Conservation (phyloP, 2,113 vertebrate genomes). For the Cairina moschata region DNA sequence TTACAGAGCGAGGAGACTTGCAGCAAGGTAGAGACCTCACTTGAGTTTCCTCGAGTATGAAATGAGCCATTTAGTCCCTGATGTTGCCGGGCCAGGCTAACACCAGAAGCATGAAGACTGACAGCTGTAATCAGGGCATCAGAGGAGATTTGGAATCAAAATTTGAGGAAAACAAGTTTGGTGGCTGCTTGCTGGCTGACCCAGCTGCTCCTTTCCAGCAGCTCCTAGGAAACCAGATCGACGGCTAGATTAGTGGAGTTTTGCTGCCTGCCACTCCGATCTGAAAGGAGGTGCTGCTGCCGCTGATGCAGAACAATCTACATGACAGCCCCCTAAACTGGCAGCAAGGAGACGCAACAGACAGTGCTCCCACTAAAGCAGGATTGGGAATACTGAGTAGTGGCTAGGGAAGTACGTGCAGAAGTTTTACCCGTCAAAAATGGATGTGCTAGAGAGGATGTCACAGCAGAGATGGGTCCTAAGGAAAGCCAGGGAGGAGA, state of each 20-base stretch:
- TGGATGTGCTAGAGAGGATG: background rate
- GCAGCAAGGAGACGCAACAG: background rate
- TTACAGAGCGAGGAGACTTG: background rate
- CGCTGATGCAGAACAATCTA: slow-evolving; percentile 42
- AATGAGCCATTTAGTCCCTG: background rate
- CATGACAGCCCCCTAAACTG: slow-evolving; percentile 33
- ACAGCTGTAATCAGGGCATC: background rate
- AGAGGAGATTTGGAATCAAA: background rate
- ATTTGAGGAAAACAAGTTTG: background rate
- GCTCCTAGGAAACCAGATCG: background rate
- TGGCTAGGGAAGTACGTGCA: background rate
- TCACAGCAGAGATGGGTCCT: background rate
- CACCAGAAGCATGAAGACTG: background rate
- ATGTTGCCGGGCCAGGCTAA: background rate
- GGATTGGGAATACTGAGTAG: background rate
- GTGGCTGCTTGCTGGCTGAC: slow-evolving; percentile 19
- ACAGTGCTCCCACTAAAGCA: background rate
- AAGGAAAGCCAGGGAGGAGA: background rate
- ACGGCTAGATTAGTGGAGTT: background rate
- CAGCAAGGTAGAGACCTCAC: background rate
- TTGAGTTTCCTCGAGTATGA: background rate
- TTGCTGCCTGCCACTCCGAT: slow-evolving; percentile 34
- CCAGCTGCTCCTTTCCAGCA: slow-evolving; percentile 9
- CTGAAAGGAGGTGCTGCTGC: slow-evolving; percentile 1
- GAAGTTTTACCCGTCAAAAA: background rate